Conservation (phyloP, 2,797 vertebrate species). For the Phoxinus dragarum region DNA sequence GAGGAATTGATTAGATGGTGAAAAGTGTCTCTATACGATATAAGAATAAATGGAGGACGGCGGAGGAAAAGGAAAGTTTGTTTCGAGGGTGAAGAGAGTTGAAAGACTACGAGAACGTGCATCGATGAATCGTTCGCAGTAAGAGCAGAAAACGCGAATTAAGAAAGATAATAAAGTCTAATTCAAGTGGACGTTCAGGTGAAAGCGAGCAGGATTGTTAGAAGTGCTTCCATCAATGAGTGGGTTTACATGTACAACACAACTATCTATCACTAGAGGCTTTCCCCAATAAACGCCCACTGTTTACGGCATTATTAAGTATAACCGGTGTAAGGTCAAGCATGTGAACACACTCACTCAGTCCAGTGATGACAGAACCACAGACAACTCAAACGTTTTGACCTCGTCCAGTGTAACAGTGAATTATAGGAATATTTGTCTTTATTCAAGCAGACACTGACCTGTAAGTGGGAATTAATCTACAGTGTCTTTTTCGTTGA, state of each 20-base stretch:
- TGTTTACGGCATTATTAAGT: not conserved
- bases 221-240: constrained; percentile 41
- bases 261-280: not conserved
- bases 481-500: not conserved
- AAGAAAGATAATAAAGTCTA: not conserved
- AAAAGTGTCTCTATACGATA: not conserved
- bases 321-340: no score
- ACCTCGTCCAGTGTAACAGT: not conserved
- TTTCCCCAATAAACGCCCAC: not conserved
- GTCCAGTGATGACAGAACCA: not conserved
- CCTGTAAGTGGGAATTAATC: not conserved
- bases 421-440: not conserved
- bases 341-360: not conserved
- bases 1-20: not conserved
- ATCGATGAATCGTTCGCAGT: no score
- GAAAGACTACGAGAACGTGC: not conserved
- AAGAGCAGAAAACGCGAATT: not conserved
- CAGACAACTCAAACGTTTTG: no score
- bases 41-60: not conserved
- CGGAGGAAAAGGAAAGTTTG: not conserved
- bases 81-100: not conserved
- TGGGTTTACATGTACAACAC: not conserved
- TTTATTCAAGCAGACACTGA: not conserved
- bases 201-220: constrained; percentile 49
- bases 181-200: not conserved